A percentile compares a stretch with the other conserved stretches of the same genome.
Evolutionary conservation across 2,888 invertebrate genomes (phyloP).

Genomic region (Folsomia candida): DNA sequence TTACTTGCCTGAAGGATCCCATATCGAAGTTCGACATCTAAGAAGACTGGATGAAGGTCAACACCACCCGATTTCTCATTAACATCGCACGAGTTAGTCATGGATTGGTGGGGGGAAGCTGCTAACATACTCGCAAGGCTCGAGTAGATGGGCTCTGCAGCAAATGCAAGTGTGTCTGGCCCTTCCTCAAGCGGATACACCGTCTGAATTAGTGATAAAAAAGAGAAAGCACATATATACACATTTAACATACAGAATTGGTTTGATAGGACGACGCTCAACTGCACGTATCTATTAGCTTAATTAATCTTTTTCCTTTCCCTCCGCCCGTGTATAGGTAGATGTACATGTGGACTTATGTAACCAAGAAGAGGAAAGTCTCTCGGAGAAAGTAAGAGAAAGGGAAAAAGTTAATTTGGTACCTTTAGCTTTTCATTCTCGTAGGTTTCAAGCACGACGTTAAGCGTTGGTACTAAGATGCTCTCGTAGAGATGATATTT

Average conservation of each 20-base stretch:
- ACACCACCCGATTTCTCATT: slow-evolving; percentile 47
- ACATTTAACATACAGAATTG: not conserved
- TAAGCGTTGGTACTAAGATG: too few species aligned
- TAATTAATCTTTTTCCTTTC: not conserved
- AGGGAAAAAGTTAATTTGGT: too few species aligned
- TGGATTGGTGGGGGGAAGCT: slow-evolving; percentile 54
- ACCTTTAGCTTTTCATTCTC: too few species aligned
- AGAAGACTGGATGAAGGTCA: slow-evolving; percentile 59
- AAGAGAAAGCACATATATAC: not conserved
- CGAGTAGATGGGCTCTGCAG: slow-evolving; percentile 84
- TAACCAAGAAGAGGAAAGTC: too few species aligned
- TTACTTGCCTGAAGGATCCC: slow-evolving; percentile 83
- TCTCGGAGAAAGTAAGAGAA: too few species aligned
- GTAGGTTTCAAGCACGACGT: too few species aligned
- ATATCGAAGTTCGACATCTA: slow-evolving; percentile 90
- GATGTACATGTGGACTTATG: too few species aligned
- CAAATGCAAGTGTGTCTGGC: slow-evolving; percentile 85
- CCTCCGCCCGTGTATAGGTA: too few species aligned
- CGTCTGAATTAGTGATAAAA: slow-evolving; percentile 54
- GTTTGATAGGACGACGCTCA: not conserved
- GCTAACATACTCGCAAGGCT: slow-evolving; percentile 87
- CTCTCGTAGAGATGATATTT: too few species aligned
- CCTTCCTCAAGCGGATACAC: slow-evolving; percentile 77
- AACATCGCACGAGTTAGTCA: slow-evolving; percentile 25
- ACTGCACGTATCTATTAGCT: not conserved